phyloP scores from a whole-genome alignment of 2,113 vertebrate genomes.

The Psettodes erumei region DNA sequence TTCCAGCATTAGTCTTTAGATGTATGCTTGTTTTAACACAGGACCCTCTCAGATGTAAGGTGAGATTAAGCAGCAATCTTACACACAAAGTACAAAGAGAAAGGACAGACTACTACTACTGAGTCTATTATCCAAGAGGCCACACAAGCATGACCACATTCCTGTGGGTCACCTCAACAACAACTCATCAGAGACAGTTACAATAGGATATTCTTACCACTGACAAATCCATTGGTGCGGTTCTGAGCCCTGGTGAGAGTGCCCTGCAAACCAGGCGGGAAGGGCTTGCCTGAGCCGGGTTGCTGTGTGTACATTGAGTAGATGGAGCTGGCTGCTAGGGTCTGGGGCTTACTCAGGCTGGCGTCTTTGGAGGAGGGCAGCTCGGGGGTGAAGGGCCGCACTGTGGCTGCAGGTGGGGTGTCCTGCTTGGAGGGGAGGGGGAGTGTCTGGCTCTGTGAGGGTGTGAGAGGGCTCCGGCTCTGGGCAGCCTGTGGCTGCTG shows the following conservation, averaged over 20 bases:
- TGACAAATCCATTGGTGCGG: constrained; percentile 87
- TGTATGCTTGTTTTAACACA: neutral
- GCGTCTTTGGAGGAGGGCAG: constrained; percentile 87
- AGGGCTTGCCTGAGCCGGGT: constrained; percentile 85
- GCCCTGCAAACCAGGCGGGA: constrained; percentile 86
- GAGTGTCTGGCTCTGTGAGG: constrained; percentile 86
- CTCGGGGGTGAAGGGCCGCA: constrained; percentile 95
- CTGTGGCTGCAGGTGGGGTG: constrained; percentile 90
- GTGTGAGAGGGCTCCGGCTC: constrained; percentile 68
- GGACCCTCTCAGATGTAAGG: neutral
- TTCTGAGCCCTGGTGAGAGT: constrained; percentile 83
- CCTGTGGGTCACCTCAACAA: neutral
- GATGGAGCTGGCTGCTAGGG: constrained; percentile 91
- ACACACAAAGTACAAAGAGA: neutral
- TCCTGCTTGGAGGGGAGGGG: constrained; percentile 90
- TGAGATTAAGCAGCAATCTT: neutral
- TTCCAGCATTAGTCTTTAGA: neutral
- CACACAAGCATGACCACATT: neutral
- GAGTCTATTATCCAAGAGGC: neutral
- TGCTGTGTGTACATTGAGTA: constrained; percentile 98
- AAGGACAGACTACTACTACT: neutral
- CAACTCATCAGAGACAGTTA: neutral
- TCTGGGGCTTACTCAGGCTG: constrained; percentile 89
- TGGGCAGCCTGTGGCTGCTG: constrained; percentile 79
- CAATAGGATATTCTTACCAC: constrained; percentile 79